phyloP scores from a whole-genome alignment of 1,140 invertebrate species.

The Ridgeia piscesae region DNA sequence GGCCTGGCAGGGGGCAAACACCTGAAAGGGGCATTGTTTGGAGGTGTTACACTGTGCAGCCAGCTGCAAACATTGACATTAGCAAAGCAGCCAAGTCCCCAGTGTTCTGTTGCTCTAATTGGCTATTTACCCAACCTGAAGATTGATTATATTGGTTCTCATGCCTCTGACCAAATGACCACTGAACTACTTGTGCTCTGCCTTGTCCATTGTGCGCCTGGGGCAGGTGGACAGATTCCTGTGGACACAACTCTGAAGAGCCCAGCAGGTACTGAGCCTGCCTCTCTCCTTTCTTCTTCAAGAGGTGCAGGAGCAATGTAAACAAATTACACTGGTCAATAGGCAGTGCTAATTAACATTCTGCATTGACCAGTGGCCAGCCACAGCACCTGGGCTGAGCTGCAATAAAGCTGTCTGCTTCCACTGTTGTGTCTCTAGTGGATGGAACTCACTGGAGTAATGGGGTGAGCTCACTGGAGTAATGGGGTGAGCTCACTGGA shows the following conservation, averaged over 20 bases:
- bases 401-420: not conserved
- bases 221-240: not conserved
- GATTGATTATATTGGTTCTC: constrained; percentile 1
- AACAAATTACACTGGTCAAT: constrained; percentile 1
- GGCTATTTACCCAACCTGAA: not conserved
- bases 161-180: not conserved
- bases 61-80: not conserved
- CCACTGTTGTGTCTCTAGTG: not conserved
- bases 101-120: not conserved
- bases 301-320: not conserved
- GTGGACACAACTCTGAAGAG: not conserved
- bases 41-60: not conserved
- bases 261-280: not conserved
- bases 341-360: not conserved
- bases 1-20: not conserved
- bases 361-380: not conserved
- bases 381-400: not conserved
- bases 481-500: too few species aligned
- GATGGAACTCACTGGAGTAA: not conserved
- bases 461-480: too few species aligned
- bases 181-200: not conserved
- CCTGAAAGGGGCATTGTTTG: not conserved
- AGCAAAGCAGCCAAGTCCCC: not conserved
- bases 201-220: not conserved
- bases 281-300: constrained; percentile 4